A percentile compares a stretch with the other conserved stretches of the same genome.
Conservation (phyloP, 2,888 invertebrate species). For the Seira ritae region DNA sequence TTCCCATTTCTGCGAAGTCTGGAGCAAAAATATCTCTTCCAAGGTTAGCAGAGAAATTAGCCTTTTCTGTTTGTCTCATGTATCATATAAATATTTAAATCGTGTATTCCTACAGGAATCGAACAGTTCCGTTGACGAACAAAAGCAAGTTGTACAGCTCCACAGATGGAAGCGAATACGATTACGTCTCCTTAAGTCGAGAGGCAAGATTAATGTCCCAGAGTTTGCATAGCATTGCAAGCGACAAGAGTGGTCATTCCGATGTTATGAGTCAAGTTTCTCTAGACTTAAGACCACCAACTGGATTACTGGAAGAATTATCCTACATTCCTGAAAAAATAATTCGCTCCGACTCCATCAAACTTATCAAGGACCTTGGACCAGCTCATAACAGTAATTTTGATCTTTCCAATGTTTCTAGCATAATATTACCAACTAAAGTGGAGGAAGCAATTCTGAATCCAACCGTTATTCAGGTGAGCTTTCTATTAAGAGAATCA, state of each 20-base stretch:
- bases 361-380: conserved; percentile 24
- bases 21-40: conserved; percentile 92
- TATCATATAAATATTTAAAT: not conserved
- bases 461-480: conserved; percentile 61
- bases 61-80: too few species aligned
- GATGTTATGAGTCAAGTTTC: conserved; percentile 67
- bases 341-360: conserved; percentile 10
- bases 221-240: conserved; percentile 58
- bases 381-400: conserved; percentile 56
- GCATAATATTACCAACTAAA: conserved; percentile 69
- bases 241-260: conserved; percentile 67
- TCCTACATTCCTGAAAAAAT: conserved; percentile 63
- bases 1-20: conserved; percentile 91
- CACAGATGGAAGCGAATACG: conserved; percentile 51
- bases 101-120: conserved; percentile 20
- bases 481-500: not conserved
- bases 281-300: conserved; percentile 66
- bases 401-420: conserved; percentile 67
- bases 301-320: conserved; percentile 67
- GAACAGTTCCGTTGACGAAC: conserved; percentile 35
- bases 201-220: conserved; percentile 50
- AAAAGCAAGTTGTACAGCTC: conserved; percentile 41
- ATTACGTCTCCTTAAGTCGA: conserved; percentile 63
- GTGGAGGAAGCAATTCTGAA: conserved; percentile 52
- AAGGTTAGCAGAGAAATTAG: conserved; percentile 77